phyloP scores from a whole-genome alignment of 2,797 vertebrate species.

The Poecilia picta region DNA sequence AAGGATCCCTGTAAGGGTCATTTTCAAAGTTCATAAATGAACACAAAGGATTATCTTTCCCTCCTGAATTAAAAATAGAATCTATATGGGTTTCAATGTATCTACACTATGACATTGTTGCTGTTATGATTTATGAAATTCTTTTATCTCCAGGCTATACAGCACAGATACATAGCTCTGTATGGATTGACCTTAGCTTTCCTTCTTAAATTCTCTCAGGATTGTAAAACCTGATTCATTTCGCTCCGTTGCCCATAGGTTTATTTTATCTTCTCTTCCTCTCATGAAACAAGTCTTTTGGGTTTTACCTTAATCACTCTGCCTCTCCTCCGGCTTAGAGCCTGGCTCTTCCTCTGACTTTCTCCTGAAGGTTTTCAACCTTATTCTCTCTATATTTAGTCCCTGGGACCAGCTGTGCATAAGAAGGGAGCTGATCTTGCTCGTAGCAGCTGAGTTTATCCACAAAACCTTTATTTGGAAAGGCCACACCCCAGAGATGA shows the following conservation, averaged over 20 bases:
- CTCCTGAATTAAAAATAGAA: background rate
- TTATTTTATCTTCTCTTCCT: slow-evolving; percentile 26
- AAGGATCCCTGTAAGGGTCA: background rate
- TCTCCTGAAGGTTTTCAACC: slow-evolving; percentile 19
- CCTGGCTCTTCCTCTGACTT: slow-evolving; percentile 20
- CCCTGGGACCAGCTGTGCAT: slow-evolving; percentile 55
- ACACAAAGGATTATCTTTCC: background rate
- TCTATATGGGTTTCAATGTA: background rate
- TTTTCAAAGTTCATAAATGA: background rate
- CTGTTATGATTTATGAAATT: slow-evolving; percentile 25
- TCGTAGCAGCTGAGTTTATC: slow-evolving; percentile 32
- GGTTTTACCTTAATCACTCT: slow-evolving; percentile 42
- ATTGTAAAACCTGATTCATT: slow-evolving; percentile 31
- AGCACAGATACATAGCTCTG: slow-evolving; percentile 13
- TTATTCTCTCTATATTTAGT: slow-evolving; percentile 61
- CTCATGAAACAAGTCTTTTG: slow-evolving; percentile 28
- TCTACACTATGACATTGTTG: background rate
- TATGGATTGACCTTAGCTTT: background rate
- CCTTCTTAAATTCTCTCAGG: slow-evolving; percentile 29
- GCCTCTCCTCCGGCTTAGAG: slow-evolving; percentile 10
- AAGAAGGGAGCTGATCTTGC: slow-evolving; percentile 44
- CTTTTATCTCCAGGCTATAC: slow-evolving; percentile 12
- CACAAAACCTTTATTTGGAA: slow-evolving; percentile 55
- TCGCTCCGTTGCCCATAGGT: slow-evolving; percentile 14
- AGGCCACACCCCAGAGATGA: slow-evolving; percentile 55